A percentile compares a stretch with the other conserved stretches of the same genome.
Conservation (phyloP, 2,113 vertebrate genomes). For the Oplegnathus fasciatus region DNA sequence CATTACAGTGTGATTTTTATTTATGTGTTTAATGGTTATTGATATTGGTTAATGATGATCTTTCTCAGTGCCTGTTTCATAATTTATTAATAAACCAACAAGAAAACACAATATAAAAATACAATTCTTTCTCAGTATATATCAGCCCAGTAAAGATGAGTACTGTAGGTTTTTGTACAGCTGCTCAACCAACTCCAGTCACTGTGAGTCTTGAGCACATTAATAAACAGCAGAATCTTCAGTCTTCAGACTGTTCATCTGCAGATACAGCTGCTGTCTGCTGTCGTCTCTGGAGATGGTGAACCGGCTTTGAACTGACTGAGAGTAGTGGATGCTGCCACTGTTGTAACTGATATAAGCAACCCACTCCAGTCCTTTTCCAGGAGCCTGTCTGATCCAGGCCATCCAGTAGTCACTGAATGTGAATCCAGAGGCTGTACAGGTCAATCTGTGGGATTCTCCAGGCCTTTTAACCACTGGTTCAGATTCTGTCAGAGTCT, state of each 20-base stretch:
- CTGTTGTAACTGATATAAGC: too few relatives aligned
- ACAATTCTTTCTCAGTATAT: too few relatives aligned
- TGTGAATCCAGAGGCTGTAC: slow-evolving; percentile 9
- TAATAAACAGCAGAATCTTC: slow-evolving; percentile 32
- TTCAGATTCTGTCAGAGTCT: too few relatives aligned
- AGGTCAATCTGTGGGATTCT: not conserved
- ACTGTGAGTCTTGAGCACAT: not conserved
- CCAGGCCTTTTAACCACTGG: not conserved
- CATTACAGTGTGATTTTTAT: too few relatives aligned
- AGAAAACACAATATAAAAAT: too few relatives aligned
- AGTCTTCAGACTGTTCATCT: too few relatives aligned
- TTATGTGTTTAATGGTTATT: too few relatives aligned
- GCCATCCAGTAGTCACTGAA: not conserved
- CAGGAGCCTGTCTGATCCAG: not conserved
- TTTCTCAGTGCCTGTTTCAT: too few relatives aligned
- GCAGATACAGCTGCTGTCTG: not conserved
- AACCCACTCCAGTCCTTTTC: not conserved
- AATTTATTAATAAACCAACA: too few relatives aligned
- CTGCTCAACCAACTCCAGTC: not conserved
- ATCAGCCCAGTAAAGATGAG: too few relatives aligned
- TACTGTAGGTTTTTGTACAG: not conserved
- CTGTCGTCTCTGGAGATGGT: not conserved
- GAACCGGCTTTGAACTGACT: not conserved
- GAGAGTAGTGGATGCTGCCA: not conserved
- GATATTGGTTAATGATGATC: too few relatives aligned